phyloP scores from a whole-genome alignment of 2,113 vertebrate species.

The Rhinoderma darwinii region DNA sequence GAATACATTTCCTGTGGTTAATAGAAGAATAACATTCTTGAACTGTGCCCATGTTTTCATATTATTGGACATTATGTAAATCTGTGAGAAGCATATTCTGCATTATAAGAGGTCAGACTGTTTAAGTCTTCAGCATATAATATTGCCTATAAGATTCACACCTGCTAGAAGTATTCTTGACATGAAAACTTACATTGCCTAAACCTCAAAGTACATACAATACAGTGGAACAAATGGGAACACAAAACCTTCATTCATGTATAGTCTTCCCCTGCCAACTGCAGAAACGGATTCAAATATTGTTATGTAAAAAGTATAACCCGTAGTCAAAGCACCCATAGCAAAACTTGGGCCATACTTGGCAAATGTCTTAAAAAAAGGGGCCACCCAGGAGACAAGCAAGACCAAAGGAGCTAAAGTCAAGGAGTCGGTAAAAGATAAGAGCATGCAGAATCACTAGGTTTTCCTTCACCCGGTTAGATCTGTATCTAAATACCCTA shows the following conservation, averaged over 20 bases:
- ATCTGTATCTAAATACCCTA: too few relatives aligned
- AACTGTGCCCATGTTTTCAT: conserved; percentile 39
- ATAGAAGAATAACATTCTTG: conserved; percentile 46
- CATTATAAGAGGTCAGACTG: background rate
- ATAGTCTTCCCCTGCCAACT: background rate
- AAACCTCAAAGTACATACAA: background rate
- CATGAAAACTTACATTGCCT: background rate
- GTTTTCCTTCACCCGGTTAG: too few relatives aligned
- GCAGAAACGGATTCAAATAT: background rate
- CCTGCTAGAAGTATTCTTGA: background rate
- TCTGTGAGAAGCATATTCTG: background rate
- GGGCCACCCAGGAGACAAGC: background rate
- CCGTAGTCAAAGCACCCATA: background rate
- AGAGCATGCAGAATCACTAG: background rate
- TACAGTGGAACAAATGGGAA: background rate
- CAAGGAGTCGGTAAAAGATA: too few relatives aligned
- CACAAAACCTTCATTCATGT: background rate
- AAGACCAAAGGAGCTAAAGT: background rate
- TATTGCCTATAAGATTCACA: background rate
- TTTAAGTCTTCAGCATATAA: background rate
- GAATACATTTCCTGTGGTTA: conserved; percentile 40
- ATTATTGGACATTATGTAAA: conserved; percentile 11
- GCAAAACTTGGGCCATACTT: background rate
- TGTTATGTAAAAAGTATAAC: background rate
- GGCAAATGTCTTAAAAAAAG: background rate